Percentiles rank a stretch among this genome's conserved stretches.
These are phyloP conservation scores for Hystrix cristata DNA, from an alignment of 2,113 vertebrate genomes.

Conservation along the genomic window DNA sequence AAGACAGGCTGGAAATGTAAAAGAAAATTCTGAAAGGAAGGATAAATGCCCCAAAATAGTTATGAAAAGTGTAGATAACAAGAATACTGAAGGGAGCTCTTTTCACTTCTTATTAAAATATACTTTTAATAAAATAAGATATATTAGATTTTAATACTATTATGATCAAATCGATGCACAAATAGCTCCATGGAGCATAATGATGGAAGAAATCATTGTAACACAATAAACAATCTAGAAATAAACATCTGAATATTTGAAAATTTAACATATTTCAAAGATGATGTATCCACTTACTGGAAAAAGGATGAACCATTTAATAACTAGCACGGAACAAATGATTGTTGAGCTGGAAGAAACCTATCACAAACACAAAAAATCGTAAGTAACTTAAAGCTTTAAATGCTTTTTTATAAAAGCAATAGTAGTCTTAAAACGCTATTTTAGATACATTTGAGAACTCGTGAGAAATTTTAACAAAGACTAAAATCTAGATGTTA, in stretches of 20 bases:
- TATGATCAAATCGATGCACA: neutral
- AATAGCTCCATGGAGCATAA: neutral
- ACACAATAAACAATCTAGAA: neutral
- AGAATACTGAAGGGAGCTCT: neutral
- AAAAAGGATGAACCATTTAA: neutral
- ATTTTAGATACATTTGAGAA: neutral
- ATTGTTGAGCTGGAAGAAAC: neutral
- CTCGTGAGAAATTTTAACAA: neutral
- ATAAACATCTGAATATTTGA: neutral
- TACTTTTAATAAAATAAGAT: neutral
- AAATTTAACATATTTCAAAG: neutral
- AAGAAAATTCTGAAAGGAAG: constrained; percentile 8
- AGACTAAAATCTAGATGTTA: constrained; percentile 2
- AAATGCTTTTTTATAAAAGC: neutral
- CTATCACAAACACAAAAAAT: constrained; percentile 6
- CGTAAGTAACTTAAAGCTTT: neutral
- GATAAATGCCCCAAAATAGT: neutral
- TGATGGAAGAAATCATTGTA: neutral
- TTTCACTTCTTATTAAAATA: neutral
- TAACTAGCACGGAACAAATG: neutral
- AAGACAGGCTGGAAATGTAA: neutral
- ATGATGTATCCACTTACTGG: neutral
- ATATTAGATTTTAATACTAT: neutral
- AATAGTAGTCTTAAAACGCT: neutral
- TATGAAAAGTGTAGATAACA: neutral